Conservation (phyloP, 2,113 vertebrate genomes). For the Cyphomyrus plagiostoma region DNA sequence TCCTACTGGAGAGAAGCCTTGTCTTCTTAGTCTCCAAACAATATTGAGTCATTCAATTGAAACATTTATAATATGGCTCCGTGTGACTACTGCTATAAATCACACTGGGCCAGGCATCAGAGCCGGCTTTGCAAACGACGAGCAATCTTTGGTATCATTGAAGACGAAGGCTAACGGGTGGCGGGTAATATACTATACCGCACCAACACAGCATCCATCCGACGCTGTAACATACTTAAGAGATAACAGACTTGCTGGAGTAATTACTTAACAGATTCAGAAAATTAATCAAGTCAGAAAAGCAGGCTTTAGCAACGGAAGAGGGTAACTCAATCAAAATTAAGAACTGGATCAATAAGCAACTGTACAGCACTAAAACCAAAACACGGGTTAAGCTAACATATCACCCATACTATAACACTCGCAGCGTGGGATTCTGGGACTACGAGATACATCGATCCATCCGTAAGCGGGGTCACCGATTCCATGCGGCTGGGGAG, state of each 20-base stretch:
- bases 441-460: neutral
- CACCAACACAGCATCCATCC: neutral
- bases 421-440: neutral
- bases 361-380: neutral
- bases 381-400: neutral
- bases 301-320: neutral
- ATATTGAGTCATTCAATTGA: slow-evolving; percentile 22
- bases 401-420: neutral
- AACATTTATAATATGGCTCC: slow-evolving; percentile 10
- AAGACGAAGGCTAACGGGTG: neutral
- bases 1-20: neutral
- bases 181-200: neutral
- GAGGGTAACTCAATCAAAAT: neutral
- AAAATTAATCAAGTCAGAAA: neutral
- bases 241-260: neutral
- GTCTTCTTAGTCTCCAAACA: slow-evolving; percentile 15
- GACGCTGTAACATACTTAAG: neutral
- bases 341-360: neutral
- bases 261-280: neutral
- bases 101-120: neutral
- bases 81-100: slow-evolving; percentile 5
- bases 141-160: neutral
- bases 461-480: neutral
- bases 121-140: neutral
- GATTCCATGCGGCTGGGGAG: neutral